These are phyloP conservation scores for Calameuta filiformis DNA, from an alignment of 2,888 invertebrate genomes.

Conservation along the genomic window DNA sequence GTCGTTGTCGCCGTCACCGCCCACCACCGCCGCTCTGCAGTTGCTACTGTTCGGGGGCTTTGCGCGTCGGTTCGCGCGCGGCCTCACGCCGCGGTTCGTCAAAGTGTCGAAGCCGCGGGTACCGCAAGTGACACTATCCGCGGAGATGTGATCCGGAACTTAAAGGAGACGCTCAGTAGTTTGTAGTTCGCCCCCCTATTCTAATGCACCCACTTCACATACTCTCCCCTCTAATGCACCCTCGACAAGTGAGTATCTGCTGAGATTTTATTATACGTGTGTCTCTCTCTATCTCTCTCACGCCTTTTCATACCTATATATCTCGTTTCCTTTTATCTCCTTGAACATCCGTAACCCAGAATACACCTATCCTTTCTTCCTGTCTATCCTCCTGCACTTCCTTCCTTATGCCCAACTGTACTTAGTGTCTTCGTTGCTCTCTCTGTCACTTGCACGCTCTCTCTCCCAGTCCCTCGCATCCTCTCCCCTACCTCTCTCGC, in stretches of 20 bases:
- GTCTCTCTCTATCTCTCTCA: constrained; percentile 5
- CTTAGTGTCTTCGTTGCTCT: constrained; percentile 1
- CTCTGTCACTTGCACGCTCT: constrained; percentile 4
- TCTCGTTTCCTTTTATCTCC: too few relatives aligned
- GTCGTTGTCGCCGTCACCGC: constrained; percentile 27
- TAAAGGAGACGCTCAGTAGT: constrained; percentile 57
- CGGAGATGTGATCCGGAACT: constrained; percentile 63
- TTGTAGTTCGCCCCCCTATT: constrained; percentile 57
- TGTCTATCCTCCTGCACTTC: too few relatives aligned
- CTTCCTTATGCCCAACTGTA: too few relatives aligned
- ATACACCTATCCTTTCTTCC: too few relatives aligned
- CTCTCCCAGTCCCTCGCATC: constrained; percentile 6
- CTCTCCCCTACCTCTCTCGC: constrained; percentile 5
- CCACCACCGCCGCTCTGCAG: constrained; percentile 5
- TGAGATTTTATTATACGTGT: constrained; percentile 13
- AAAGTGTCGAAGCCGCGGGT: constrained; percentile 36
- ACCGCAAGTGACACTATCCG: constrained; percentile 50
- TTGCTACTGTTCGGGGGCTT: too few relatives aligned
- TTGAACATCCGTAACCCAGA: too few relatives aligned
- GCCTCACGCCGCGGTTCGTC: constrained; percentile 12
- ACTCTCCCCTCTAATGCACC: constrained; percentile 42
- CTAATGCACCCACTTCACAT: constrained; percentile 21
- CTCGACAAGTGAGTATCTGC: constrained; percentile 47
- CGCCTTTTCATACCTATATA: not conserved
- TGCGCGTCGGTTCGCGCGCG: constrained; percentile 19